Evolutionary conservation across 1,140 invertebrate genomes (phyloP), one percentile per base, ranked within the genome.

Genomic region (Vollenhovia emeryi): DNA sequence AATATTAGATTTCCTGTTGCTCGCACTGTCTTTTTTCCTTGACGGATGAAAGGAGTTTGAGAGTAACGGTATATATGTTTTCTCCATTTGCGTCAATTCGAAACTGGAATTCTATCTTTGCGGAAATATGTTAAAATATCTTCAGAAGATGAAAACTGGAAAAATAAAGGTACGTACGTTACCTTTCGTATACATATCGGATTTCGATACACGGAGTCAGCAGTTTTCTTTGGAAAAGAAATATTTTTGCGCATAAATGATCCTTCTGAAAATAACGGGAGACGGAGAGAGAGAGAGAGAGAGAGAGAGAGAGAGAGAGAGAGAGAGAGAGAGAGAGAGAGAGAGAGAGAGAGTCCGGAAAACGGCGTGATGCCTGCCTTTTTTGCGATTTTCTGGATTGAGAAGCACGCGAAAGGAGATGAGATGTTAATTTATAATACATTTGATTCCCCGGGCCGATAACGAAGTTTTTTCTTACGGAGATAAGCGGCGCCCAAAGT

Each of bases 381-480:
- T 64, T 30, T 68, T 40, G 24, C 36, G 3, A 69, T 36, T 78
- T 15, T 21, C 43, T 7, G 2, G 5, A 50, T 71, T 80, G 48
- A 18, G 8, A 1, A 80, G 9, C 8, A 69, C 40, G 18, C 7
- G 13, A 33, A 7, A 64, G 27, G 11, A 48, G 33, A 40, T 57
- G 48, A 71, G 48, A 73, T 71, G 24, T n/a, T 73, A 71, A 82
- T 45, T 82, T 71, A 80, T n/a, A n/a, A n/a, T n/a, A n/a, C 71
- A 80, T 80, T 45, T 73, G 50, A 82, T 71, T 57, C 24, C 21
- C 1, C 40, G 7, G 27, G 66, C 7, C 13, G 24, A 73, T 71
- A 73, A 71, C 40, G 4, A 73, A 33, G 27, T 27, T 73, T 73
- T 71, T 33, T 24, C 76, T 73, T 18, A 30, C 66, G 50, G 9